Base-by-base conservation (phyloP, 2,113 vertebrate species). In the Rhea americana region DNA sequence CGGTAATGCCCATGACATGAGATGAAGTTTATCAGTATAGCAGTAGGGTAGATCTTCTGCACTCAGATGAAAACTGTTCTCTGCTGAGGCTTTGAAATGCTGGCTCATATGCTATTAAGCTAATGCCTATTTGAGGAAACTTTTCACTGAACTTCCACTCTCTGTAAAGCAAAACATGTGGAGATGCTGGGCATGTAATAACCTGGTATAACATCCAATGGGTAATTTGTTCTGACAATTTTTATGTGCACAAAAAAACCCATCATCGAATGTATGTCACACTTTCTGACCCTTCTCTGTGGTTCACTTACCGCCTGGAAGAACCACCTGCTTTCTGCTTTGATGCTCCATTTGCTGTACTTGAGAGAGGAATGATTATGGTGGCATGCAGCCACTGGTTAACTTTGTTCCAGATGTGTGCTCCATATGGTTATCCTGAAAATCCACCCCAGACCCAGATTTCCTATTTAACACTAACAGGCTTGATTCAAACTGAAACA, bases 241-340 rank as follows among this genome's bases (percentile, higher is more conserved):
- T 93, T 95, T 91, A 93, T 85, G 74, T 89, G 74, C 39, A 91
- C 35, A 78, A 77, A 73, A 85, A 65, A 39, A 13, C 5, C 0
- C 55, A 73, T 96, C 82, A 87, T 95, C 62, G 85, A 84, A 85
- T 67, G 51, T 4, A 0, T 83, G 70, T 93, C 87, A 86, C 45
- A 39, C 56, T 96, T 94, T 85, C 63, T 95, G 91, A 95, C 84
- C 91, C 87, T 90, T 92, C 50, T 95, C 74, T 67, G 78, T 95
- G 95, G 90, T 89, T 95, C 95, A 93, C 92, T 95, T 96, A 63
- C 61, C 91, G 94, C 93, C 89, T 94, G 93, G 76, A 97, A 96
- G 82, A 95, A 73, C 75, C 92, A 96, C 91, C 91, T 94, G 94
- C 85, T 93, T 95, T 97, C 87, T 96, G 95, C 87, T 97, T 93